phyloP scores from a whole-genome alignment of 1,140 invertebrate genomes.

The Thrips palmi region DNA sequence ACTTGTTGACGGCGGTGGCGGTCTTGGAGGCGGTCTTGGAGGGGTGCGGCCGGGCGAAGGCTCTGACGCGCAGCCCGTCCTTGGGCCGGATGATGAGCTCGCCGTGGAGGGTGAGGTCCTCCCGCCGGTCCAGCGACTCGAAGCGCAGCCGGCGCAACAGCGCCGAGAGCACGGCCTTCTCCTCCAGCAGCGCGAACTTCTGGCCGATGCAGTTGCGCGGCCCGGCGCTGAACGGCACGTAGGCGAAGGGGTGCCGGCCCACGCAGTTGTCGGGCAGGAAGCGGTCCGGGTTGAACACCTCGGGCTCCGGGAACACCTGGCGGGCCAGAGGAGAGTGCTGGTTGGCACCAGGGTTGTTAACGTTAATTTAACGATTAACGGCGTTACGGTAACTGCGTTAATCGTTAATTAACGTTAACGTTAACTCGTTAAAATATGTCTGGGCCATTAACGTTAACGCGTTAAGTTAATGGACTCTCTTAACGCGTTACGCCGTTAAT shows the following conservation, averaged over 20 bases:
- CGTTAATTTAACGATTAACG: no score
- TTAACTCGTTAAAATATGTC: no score
- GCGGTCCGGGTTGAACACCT: constrained; percentile 56
- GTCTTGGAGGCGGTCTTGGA: no score
- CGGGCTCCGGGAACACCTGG: constrained; percentile 49
- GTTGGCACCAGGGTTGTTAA: no score
- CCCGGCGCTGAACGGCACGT: constrained; percentile 57
- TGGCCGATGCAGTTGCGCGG: constrained; percentile 59
- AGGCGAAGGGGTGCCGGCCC: constrained; percentile 40
- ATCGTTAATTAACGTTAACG: no score
- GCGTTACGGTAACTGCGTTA: no score
- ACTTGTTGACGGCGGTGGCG: constrained; percentile 15
- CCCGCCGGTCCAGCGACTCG: constrained; percentile 20
- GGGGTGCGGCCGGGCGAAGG: constrained; percentile 26
- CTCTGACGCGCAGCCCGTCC: constrained; percentile 16
- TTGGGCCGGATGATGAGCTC: constrained; percentile 18
- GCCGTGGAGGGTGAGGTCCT: constrained; percentile 16
- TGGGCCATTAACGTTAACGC: no score
- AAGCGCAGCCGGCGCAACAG: constrained; percentile 42
- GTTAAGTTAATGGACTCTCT: no score
- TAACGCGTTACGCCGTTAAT: no score
- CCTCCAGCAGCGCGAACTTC: constrained; percentile 61
- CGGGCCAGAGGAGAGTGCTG: no score
- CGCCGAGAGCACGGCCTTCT: constrained; percentile 44
- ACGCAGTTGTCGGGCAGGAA: constrained; percentile 41